phyloP scores from a whole-genome alignment of 2,888 invertebrate genomes.

The Philhelius pedissequus region DNA sequence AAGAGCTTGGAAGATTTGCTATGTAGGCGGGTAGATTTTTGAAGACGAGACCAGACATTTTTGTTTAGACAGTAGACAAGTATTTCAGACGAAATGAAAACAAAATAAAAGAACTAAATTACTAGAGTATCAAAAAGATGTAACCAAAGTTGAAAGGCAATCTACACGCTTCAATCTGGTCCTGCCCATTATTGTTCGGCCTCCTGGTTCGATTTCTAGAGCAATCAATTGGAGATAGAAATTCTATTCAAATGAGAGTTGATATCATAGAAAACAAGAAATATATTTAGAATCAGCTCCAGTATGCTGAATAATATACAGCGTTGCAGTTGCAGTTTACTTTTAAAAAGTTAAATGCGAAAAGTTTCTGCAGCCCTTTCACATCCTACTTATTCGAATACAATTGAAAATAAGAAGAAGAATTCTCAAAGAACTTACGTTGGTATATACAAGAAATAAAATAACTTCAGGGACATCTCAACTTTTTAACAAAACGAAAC shows the following conservation, averaged over 20 bases:
- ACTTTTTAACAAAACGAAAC: slow-evolving; percentile 52
- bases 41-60: too few relatives aligned
- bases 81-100: too few relatives aligned
- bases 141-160: too few relatives aligned
- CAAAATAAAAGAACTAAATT: too few relatives aligned
- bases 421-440: slow-evolving; percentile 39
- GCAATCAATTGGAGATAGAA: slow-evolving; percentile 18
- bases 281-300: slow-evolving; percentile 14
- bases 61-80: too few relatives aligned
- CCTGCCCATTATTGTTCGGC: background rate
- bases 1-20: too few relatives aligned
- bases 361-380: slow-evolving; percentile 39
- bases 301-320: background rate
- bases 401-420: slow-evolving; percentile 27
- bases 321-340: background rate
- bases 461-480: slow-evolving; percentile 44
- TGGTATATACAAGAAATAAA: slow-evolving; percentile 37
- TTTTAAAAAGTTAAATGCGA: slow-evolving; percentile 55
- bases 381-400: background rate
- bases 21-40: too few relatives aligned
- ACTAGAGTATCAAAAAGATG: too few relatives aligned
- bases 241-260: slow-evolving; percentile 11
- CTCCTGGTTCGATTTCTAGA: background rate
- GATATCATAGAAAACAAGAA: slow-evolving; percentile 9
- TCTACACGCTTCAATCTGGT: background rate